Percentiles rank a stretch among this genome's conserved stretches.
phyloP scores from a whole-genome alignment of 2,888 invertebrate species.

The Leptinotarsa juncta region DNA sequence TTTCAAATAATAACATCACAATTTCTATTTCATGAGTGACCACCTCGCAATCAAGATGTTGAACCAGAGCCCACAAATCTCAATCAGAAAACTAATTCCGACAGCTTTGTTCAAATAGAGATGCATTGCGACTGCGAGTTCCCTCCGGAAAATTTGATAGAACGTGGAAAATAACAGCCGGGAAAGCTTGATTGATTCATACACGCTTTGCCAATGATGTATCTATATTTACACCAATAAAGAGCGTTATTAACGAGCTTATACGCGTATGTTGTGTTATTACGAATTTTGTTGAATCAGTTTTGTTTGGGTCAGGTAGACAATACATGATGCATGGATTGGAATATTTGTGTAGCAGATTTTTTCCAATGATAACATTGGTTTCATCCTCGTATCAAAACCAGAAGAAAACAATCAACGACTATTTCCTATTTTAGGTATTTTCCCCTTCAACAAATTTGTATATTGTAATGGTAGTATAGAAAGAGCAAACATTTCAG shows the following conservation, averaged over 20 bases:
- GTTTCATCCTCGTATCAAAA: too few species aligned
- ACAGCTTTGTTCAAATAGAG: slow-evolving; percentile 8
- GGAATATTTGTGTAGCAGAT: background rate
- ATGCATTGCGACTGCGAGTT: slow-evolving; percentile 7
- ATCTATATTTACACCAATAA: slow-evolving; percentile 33
- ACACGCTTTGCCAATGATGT: slow-evolving; percentile 13
- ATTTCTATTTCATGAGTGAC: too few species aligned
- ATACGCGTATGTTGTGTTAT: slow-evolving; percentile 15
- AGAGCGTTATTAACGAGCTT: slow-evolving; percentile 27
- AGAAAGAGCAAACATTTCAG: too few species aligned
- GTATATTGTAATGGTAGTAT: too few species aligned
- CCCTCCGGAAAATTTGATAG: slow-evolving; percentile 15
- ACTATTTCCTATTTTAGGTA: too few species aligned
- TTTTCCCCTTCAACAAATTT: too few species aligned
- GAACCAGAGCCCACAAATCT: background rate
- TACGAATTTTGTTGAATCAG: slow-evolving; percentile 21
- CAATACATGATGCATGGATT: slow-evolving; percentile 1
- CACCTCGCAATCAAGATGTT: too few species aligned
- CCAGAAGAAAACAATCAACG: too few species aligned
- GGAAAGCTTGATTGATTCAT: slow-evolving; percentile 32
- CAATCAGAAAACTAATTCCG: background rate
- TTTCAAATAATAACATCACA: too few species aligned
- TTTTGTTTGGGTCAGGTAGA: background rate
- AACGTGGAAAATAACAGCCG: slow-evolving; percentile 19
- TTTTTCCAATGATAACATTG: too few species aligned